Evolutionary conservation across 2,888 invertebrate genomes (phyloP), one percentile per base, ranked within the genome.

Genomic region (Orthosia incerta): DNA sequence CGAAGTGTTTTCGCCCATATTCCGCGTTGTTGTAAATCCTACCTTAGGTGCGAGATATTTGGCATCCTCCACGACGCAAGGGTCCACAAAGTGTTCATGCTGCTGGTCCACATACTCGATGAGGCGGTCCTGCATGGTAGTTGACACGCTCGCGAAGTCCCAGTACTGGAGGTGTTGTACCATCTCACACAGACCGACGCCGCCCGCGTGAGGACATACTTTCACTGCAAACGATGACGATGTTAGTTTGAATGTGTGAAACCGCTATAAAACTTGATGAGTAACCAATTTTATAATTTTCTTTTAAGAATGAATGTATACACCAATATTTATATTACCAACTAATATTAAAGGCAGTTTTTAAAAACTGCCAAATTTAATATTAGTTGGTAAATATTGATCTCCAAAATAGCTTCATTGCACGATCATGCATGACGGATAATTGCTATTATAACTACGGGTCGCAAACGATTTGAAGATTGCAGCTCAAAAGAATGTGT

Each of bases 171-270:
- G 95, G 94, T 99, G 99, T 87, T 99, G 99, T 3, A 99, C 98
- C 97, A 99, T 98, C 96, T 99, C 99, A 90, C 99, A 99, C 4
- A 99, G 97, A 4, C 99, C 99, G 15, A 99, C 98, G 12, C 99
- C 99, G n/a, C 99, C 99, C 75, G 99, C 99, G 95, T 99, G 99
- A 0, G 99, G 99, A 91, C 99, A 99, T 2, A 99, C 98, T 89
- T 98, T 98, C 20, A 99, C 99, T 99, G 92, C 31, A 95, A 92
- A 61, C 50, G 15, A 62, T 23, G 51, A 63, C 50, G 12, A 61
- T 13, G 61, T 12, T 46, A 57, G 3, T 13, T 11, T 20, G 11
- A 16, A 56, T 51, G 11, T 31, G 13, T n/a, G 15, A 9, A 20
- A 39, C 5, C 23, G 23, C 4, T 15, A 15, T 3, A 39, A 9